These are phyloP conservation scores for Bimastos eiseni DNA, from an alignment of 2,888 invertebrate genomes.

Conservation along the genomic window DNA sequence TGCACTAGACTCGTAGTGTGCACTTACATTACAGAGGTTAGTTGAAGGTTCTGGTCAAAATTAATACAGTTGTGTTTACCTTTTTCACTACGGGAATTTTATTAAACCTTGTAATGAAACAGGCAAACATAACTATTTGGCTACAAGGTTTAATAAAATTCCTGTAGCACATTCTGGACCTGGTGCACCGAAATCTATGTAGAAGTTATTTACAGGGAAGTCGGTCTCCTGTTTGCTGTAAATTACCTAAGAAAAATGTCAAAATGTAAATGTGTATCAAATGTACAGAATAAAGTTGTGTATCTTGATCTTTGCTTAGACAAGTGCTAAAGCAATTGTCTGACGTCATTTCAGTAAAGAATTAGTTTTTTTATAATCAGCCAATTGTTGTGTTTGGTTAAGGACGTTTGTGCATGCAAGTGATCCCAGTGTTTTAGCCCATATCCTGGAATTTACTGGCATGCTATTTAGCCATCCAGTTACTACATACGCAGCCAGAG, in stretches of 20 bases:
- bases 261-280: slow-evolving; percentile 5
- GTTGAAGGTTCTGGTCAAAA: not conserved
- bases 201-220: not conserved
- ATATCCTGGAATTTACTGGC: no score
- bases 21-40: not conserved
- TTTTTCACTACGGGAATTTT: not conserved
- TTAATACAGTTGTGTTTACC: not conserved
- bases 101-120: not conserved
- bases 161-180: not conserved
- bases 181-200: not conserved
- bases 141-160: not conserved
- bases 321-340: not conserved
- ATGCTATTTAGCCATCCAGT: no score
- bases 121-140: no score
- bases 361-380: not conserved
- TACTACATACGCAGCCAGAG: no score
- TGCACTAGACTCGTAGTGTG: not conserved
- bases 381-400: not conserved
- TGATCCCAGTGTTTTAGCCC: not conserved
- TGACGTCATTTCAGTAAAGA: not conserved
- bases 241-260: not conserved
- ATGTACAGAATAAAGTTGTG: slow-evolving; percentile 6
- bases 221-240: not conserved
- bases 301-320: not conserved
- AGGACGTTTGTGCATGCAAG: not conserved